Percentiles rank a stretch among this genome's conserved stretches.
Conservation (phyloP, 2,888 invertebrate genomes). For the Crematogaster levior region DNA sequence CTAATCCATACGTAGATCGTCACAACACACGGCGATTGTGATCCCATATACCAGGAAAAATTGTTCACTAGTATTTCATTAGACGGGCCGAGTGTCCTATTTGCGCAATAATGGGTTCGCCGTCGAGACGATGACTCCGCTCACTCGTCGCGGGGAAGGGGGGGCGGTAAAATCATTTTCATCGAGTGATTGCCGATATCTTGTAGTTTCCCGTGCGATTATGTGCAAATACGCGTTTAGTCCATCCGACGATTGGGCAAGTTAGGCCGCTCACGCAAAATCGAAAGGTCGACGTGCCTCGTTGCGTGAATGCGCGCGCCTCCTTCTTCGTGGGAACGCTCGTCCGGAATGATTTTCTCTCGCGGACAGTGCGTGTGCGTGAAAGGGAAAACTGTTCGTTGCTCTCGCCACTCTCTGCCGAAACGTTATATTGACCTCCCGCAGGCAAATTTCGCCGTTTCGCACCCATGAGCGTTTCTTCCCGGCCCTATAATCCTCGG, state of each 20-base stretch:
- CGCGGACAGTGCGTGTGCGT: constrained; percentile 51
- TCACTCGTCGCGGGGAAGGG: background rate
- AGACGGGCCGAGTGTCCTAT: background rate
- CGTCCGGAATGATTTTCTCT: constrained; percentile 58
- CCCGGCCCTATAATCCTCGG: constrained; percentile 71
- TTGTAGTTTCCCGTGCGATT: constrained; percentile 8
- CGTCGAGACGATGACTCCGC: constrained; percentile 1
- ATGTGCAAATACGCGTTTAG: background rate
- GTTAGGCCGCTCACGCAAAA: constrained; percentile 27
- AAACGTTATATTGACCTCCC: constrained; percentile 74
- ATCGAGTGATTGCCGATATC: background rate
- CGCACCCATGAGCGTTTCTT: constrained; percentile 65
- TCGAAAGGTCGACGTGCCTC: constrained; percentile 49
- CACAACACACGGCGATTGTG: background rate
- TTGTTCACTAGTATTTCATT: constrained; percentile 35
- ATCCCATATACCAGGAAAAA: background rate
- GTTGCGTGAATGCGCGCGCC: background rate
- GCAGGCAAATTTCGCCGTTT: constrained; percentile 73
- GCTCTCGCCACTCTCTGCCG: constrained; percentile 10
- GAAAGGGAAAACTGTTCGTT: constrained; percentile 41
- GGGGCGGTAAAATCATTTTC: constrained; percentile 1
- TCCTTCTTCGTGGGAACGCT: constrained; percentile 63
- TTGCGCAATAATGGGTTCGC: constrained; percentile 30
- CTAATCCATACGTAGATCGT: constrained; percentile 5
- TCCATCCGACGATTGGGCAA: constrained; percentile 28